A percentile compares a stretch with the other conserved stretches of the same genome.
phyloP scores from a whole-genome alignment of 2,888 invertebrate species.

The Meghimatium bilineatum region DNA sequence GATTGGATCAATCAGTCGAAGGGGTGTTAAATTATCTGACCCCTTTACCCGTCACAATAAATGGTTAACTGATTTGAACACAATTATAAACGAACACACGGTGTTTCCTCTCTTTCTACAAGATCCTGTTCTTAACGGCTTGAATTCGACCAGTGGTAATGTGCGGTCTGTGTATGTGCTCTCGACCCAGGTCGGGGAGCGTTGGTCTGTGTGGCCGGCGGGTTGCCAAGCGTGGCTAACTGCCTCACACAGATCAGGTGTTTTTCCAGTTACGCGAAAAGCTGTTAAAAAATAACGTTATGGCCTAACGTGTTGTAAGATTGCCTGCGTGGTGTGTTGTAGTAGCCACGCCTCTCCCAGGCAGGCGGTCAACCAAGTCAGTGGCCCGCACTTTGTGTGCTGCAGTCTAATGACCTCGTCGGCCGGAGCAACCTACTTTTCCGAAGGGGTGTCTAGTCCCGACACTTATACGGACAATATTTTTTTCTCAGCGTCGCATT shows the following conservation, averaged over 20 bases:
- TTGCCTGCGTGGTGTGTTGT: constrained; percentile 43
- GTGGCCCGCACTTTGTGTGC: constrained; percentile 63
- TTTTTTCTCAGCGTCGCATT: constrained; percentile 22
- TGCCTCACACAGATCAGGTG: constrained; percentile 49
- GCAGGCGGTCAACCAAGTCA: constrained; percentile 66
- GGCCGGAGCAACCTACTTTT: constrained; percentile 63
- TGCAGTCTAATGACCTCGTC: constrained; percentile 65
- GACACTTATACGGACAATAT: constrained; percentile 30
- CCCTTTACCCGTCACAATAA: constrained; percentile 36
- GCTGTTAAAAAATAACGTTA: constrained; percentile 37
- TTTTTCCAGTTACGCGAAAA: constrained; percentile 48
- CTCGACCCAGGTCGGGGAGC: constrained; percentile 44
- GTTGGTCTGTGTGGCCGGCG: constrained; percentile 50
- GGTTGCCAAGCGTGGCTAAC: constrained; percentile 51
- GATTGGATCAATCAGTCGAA: constrained; percentile 37
- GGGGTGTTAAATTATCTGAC: constrained; percentile 34
- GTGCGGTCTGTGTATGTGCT: constrained; percentile 43
- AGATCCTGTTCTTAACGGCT: constrained; percentile 47
- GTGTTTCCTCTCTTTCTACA: constrained; percentile 18
- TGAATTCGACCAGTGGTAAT: constrained; percentile 46
- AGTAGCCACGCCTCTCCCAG: constrained; percentile 54
- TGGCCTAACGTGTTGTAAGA: constrained; percentile 46
- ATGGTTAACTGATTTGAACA: constrained; percentile 16
- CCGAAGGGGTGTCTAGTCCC: constrained; percentile 56
- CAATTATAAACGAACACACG: constrained; percentile 34